Base-by-base conservation (phyloP, 2,797 vertebrate genomes). In the Cyclopterus lumpus region DNA sequence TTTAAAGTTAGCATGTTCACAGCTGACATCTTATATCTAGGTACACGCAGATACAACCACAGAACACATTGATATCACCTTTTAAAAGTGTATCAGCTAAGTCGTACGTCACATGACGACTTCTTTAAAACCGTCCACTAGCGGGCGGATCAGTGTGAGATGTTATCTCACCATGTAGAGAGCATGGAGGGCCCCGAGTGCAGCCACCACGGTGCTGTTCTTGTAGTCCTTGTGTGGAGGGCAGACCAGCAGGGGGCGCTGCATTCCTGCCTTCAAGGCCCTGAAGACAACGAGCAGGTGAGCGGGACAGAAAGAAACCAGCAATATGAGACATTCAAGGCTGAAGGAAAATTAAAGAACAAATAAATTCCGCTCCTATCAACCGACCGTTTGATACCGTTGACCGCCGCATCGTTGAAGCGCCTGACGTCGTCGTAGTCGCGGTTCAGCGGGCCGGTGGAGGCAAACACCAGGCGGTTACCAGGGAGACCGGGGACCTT, bases 341-440 rank as follows among this genome's bases (percentile, higher is more conserved):
- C 6, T 11, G 8, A 10, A 12, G 48, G n/a, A 4, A 12, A 11
- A 12, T 5, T 4, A 5, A 22, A n/a, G 3, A 9, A 16, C 22
- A 38, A 34, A 40, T 12, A 14, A 15, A 40, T 40, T 15, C 10
- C 36, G 8, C 54, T 15, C 0, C 16, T 1, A 6, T 36, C 20
- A 8, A 63, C 90, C 28, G 9, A 96, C 95, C 95, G 90, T 51
- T 95, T 94, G 57, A 96, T 90, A 71, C 93, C 95, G 0, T 84
- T 92, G 67, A 58, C 63, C 0, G 94, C 95, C 5, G 95, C 95
- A 11, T 96, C 95, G 0, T 90, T 92, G 82, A 95, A 96, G 72
- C 94, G 91, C 38, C 95, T 78, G 74, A 94, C 57, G 3, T 96
- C 95, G 65, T 96, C 95, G 0, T 95, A 96, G 89, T 96, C 95